Conservation (phyloP, 1,140 invertebrate genomes). For the Pemphigus obesinymphae region DNA sequence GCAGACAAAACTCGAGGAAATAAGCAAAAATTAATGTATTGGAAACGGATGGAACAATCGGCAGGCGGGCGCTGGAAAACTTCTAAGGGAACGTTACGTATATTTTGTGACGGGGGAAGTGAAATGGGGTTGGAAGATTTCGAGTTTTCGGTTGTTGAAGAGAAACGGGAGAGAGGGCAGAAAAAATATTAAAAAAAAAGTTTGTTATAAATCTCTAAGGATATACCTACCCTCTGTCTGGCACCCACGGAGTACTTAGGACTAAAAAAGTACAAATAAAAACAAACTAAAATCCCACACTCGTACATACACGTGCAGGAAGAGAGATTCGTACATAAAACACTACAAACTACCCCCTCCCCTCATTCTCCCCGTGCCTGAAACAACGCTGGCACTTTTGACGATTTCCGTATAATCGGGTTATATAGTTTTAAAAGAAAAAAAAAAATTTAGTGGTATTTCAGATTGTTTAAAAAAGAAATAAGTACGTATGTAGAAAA, state of each 20-base stretch:
- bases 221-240: neutral
- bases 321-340: constrained; percentile 8
- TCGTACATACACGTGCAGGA: too few species aligned
- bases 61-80: constrained; percentile 11
- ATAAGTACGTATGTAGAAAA: neutral
- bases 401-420: constrained; percentile 21
- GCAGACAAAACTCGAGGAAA: neutral
- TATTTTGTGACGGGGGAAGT: too few species aligned
- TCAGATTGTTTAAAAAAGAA: neutral
- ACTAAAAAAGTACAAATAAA: neutral
- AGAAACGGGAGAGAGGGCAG: neutral
- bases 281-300: constrained; percentile 14
- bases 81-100: neutral
- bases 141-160: neutral
- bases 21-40: constrained; percentile 41
- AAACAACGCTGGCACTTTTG: constrained; percentile 1
- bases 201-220: constrained; percentile 36
- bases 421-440: constrained; percentile 30
- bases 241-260: neutral
- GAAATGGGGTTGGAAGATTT: too few species aligned
- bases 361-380: too few species aligned
- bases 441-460: neutral
- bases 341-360: neutral
- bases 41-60: constrained; percentile 39
- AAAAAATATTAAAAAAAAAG: constrained; percentile 40